Base-by-base conservation (phyloP, 2,113 vertebrate species). In the Cygnus buccinator region DNA sequence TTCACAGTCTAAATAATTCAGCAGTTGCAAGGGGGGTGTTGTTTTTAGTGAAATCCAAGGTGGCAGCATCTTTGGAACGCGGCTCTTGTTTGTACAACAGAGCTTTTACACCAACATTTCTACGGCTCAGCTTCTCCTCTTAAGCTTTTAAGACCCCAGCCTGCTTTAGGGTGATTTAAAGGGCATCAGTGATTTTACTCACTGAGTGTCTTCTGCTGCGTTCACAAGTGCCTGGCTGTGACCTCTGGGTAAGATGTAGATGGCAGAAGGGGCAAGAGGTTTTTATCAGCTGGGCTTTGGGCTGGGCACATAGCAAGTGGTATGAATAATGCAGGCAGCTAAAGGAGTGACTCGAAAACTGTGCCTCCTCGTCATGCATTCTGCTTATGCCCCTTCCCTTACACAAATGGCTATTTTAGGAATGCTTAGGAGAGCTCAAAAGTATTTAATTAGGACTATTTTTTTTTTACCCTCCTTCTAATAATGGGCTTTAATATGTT, bases 11-110 rank as follows among this genome's bases (percentile, higher is more conserved):
- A 48, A 83, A 71, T n/a, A 82, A 67, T 35, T 52, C 33, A 44
- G 37, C 50, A 57, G 80, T 80, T 67, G 39, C 18, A 81, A 57
- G 15, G 26, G 22, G 11, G 3, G 35, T 48, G 84, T 4, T 66
- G 44, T 50, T 91, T 89, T 70, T 80, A 80, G 54, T 80, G 94
- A 95, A 88, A 95, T 92, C 90, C 89, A 95, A 95, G 82, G 85
- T 90, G 87, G 67, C 87, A 95, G 67, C 71, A 72, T 82, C 82
- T 71, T 95, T 86, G 90, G 85, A 94, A 95, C 31, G 19, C 1
- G 0, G 43, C 39, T 89, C 65, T 55, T 90, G 54, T 94, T 92
- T 95, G 85, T 84, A 83, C 71, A 95, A 87, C 10, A 2, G 73
- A 96, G 88, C 73, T 93, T 94, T 93, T 82, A 81, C 84, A 87